Percentiles rank a stretch among this genome's conserved stretches.
phyloP scores from a whole-genome alignment of 2,113 vertebrate genomes.

The Scartelaos histophorus region DNA sequence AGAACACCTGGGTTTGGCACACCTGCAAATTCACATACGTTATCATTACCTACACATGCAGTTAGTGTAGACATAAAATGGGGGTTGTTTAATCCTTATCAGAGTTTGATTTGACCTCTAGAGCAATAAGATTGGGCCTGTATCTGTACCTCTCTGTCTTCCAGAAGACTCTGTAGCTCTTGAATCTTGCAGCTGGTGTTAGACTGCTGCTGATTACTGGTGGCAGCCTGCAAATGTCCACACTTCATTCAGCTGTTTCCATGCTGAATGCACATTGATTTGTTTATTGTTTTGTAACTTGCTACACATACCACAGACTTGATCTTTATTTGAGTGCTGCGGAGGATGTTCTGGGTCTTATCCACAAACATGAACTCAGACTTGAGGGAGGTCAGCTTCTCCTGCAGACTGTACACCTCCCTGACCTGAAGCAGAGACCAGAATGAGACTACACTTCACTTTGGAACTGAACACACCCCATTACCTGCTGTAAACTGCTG shows the following conservation, averaged over 20 bases:
- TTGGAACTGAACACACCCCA: not conserved
- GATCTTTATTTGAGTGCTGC: conserved; percentile 34
- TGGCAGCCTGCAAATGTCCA: conserved; percentile 26
- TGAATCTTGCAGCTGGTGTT: conserved; percentile 40
- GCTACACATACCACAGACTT: conserved; percentile 42
- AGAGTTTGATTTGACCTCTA: not conserved
- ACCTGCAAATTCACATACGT: conserved; percentile 31
- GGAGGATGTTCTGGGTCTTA: conserved; percentile 19
- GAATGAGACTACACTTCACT: not conserved
- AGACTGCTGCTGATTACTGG: conserved; percentile 49
- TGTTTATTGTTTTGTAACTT: not conserved
- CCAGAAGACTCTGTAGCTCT: conserved; percentile 35
- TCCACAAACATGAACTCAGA: conserved; percentile 43
- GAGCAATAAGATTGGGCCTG: not conserved
- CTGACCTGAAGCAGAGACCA: conserved; percentile 42
- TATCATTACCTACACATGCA: not conserved
- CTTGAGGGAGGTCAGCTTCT: conserved; percentile 39
- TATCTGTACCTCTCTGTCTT: conserved; percentile 10
- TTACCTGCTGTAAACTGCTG: conserved; percentile 49
- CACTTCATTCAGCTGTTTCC: not conserved
- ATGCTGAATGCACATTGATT: not conserved
- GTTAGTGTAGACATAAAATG: not conserved
- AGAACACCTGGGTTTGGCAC: conserved; percentile 36
- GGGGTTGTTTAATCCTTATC: not conserved
- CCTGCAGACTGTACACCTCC: conserved; percentile 28